phyloP scores from a whole-genome alignment of 2,888 invertebrate genomes.

The Myopa testacea region DNA sequence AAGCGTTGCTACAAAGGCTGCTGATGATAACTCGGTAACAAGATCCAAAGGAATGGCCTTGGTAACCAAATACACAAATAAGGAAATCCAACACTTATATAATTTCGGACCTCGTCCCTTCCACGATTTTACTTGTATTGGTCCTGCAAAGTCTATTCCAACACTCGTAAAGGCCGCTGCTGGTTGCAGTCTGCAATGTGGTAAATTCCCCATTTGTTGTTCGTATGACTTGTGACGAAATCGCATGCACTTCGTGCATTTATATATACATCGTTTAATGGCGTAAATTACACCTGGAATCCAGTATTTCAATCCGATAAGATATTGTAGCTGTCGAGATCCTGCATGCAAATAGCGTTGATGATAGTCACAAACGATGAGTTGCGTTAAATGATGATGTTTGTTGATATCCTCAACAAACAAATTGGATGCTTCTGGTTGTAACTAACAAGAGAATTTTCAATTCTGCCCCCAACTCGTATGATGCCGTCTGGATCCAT shows the following conservation, averaged over 20 bases:
- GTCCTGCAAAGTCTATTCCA: slow-evolving; percentile 43
- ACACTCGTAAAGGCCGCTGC: slow-evolving; percentile 35
- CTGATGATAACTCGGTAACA: slow-evolving; percentile 44
- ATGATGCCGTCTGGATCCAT: slow-evolving; percentile 17
- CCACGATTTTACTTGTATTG: slow-evolving; percentile 39
- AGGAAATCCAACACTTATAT: slow-evolving; percentile 42
- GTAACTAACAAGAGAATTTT: slow-evolving; percentile 12
- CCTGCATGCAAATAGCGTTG: slow-evolving; percentile 24
- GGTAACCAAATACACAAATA: slow-evolving; percentile 21
- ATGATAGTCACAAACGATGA: slow-evolving; percentile 26
- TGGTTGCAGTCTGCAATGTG: slow-evolving; percentile 14
- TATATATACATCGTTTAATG: slow-evolving; percentile 29
- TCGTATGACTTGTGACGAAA: slow-evolving; percentile 6
- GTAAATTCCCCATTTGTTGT: slow-evolving; percentile 38
- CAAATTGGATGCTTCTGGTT: slow-evolving; percentile 29
- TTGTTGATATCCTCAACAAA: no score
- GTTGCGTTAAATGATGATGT: slow-evolving; percentile 9
- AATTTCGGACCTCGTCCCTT: slow-evolving; percentile 40
- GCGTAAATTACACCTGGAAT: slow-evolving; percentile 15
- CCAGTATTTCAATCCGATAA: slow-evolving; percentile 29
- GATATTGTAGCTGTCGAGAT: slow-evolving; percentile 23
- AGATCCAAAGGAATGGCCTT: slow-evolving; percentile 13
- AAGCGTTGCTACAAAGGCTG: slow-evolving; percentile 53
- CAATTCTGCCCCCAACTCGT: slow-evolving; percentile 30
- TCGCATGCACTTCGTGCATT: slow-evolving; percentile 35